Conservation (phyloP, 2,797 vertebrate species). For the Pterois miles region DNA sequence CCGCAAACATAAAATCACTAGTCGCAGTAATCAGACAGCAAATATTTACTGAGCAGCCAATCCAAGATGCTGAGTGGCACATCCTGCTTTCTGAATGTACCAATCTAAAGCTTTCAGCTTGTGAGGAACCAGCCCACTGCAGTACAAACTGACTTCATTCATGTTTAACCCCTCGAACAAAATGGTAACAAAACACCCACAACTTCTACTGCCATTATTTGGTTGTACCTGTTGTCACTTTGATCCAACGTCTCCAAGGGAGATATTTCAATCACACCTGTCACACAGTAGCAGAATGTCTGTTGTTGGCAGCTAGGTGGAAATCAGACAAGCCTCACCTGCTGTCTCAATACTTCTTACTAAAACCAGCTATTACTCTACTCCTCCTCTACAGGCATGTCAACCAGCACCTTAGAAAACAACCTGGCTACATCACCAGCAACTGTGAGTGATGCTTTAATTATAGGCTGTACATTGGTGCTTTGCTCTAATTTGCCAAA, state of each 20-base stretch:
- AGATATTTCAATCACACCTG: not conserved
- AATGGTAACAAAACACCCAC: not conserved
- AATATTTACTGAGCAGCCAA: conserved; percentile 51
- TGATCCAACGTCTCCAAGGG: not conserved
- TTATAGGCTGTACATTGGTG: conserved; percentile 14
- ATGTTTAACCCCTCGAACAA: not conserved
- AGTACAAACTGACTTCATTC: not conserved
- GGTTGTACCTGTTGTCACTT: too few relatives aligned
- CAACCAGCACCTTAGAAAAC: conserved; percentile 12
- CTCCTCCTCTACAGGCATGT: not conserved
- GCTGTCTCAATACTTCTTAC: not conserved
- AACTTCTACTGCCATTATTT: not conserved
- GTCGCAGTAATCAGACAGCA: conserved; percentile 15
- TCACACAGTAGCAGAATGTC: not conserved
- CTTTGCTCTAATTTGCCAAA: conserved; percentile 2
- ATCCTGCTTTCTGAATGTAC: conserved; percentile 31
- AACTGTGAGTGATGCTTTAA: conserved; percentile 15
- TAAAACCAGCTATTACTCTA: conserved; percentile 28
- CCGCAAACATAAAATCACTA: conserved; percentile 6
- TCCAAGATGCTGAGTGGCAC: conserved; percentile 19
- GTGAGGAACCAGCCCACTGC: not conserved
- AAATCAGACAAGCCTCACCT: not conserved
- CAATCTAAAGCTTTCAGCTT: conserved; percentile 7
- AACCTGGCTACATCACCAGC: not conserved
- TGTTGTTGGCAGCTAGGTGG: conserved; percentile 15